phyloP scores from a whole-genome alignment of 2,888 invertebrate genomes.

The Bembecia ichneumoniformis region DNA sequence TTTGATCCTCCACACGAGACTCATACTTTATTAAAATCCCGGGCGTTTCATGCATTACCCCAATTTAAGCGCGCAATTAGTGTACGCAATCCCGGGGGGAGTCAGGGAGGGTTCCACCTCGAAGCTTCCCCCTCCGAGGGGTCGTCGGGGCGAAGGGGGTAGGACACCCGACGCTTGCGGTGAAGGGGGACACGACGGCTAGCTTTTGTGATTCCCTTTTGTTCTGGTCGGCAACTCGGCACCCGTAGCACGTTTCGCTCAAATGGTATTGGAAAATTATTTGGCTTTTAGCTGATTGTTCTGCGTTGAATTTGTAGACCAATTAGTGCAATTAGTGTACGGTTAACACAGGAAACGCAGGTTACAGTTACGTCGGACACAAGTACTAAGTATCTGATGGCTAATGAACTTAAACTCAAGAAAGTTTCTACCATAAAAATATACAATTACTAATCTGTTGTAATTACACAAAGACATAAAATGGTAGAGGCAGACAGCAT shows the following conservation, averaged over 20 bases:
- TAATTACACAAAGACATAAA: too few species aligned
- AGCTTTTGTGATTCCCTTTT: constrained; percentile 52
- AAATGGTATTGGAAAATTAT: constrained; percentile 68
- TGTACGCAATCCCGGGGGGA: constrained; percentile 39
- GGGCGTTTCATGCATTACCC: constrained; percentile 61
- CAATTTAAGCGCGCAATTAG: constrained; percentile 67
- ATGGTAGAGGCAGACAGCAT: too few species aligned
- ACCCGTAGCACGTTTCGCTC: constrained; percentile 43
- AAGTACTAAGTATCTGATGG: too few species aligned
- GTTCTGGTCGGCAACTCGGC: constrained; percentile 45
- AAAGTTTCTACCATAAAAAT: too few species aligned
- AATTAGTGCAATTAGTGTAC: neutral
- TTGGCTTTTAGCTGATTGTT: constrained; percentile 68
- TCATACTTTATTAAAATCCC: constrained; percentile 65
- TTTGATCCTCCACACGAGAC: constrained; percentile 37
- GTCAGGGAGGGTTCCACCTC: constrained; percentile 20
- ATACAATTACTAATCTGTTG: too few species aligned
- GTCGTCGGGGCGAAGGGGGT: constrained; percentile 15
- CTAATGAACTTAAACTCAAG: too few species aligned
- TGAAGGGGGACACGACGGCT: constrained; percentile 28
- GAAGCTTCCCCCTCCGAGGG: constrained; percentile 17
- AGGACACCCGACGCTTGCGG: constrained; percentile 3
- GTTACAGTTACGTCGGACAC: too few species aligned
- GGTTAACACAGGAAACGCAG: neutral
- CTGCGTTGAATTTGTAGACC: constrained; percentile 1